phyloP scores from a whole-genome alignment of 2,113 vertebrate species.

The Nothocercus julius region DNA sequence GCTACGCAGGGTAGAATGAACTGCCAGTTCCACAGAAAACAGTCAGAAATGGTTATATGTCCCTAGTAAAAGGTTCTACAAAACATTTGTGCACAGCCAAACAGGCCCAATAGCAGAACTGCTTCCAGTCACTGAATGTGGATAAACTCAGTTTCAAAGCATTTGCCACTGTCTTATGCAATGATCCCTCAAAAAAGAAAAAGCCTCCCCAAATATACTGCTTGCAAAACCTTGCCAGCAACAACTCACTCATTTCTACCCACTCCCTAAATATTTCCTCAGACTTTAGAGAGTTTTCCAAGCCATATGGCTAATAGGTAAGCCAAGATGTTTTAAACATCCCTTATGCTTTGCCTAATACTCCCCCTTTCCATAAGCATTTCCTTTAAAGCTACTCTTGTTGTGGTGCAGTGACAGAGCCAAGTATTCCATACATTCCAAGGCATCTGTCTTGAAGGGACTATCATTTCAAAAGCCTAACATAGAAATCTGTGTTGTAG shows the following conservation, averaged over 20 bases:
- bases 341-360: background rate
- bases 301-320: background rate
- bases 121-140: background rate
- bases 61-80: background rate
- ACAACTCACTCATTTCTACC: background rate
- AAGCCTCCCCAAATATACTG: background rate
- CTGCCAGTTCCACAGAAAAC: background rate
- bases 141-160: background rate
- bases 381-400: constrained; percentile 3
- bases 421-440: background rate
- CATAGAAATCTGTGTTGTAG: background rate
- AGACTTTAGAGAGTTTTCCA: background rate
- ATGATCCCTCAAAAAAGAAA: background rate
- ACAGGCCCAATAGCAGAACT: background rate
- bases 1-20: background rate
- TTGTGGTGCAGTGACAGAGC: background rate
- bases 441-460: background rate
- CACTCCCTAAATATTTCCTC: background rate
- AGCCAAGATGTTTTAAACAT: background rate
- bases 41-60: background rate
- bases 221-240: background rate
- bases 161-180: background rate
- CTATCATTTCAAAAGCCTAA: background rate
- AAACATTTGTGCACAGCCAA: background rate
- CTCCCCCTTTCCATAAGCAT: background rate